phyloP scores from a whole-genome alignment of 1,140 invertebrate species.

The Eriosoma lanigerum region DNA sequence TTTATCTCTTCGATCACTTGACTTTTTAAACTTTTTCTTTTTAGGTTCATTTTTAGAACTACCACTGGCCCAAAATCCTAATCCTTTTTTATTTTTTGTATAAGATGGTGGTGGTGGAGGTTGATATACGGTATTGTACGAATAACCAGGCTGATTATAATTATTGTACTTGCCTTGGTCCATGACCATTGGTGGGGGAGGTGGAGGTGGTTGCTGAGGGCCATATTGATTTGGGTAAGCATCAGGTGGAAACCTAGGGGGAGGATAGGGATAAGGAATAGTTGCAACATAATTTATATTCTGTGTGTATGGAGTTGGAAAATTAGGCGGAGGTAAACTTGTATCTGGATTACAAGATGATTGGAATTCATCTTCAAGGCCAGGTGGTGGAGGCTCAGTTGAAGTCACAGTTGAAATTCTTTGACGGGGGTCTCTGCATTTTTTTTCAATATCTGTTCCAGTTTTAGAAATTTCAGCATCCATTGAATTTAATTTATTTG shows the following conservation, averaged over 20 bases:
- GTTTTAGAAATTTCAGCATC: slow-evolving; percentile 4
- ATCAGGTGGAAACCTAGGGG: slow-evolving; percentile 3
- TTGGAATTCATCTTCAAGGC: slow-evolving; percentile 50
- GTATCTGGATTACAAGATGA: slow-evolving; percentile 23
- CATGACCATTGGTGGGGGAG: slow-evolving; percentile 21
- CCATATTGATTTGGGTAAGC: slow-evolving; percentile 48
- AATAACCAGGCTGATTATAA: slow-evolving; percentile 36
- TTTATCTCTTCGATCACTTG: slow-evolving; percentile 46
- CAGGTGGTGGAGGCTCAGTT: slow-evolving; percentile 47
- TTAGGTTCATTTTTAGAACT: slow-evolving; percentile 42
- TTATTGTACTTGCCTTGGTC: slow-evolving; percentile 37
- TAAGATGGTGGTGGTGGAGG: slow-evolving; percentile 31
- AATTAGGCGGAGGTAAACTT: slow-evolving; percentile 42
- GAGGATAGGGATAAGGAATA: slow-evolving; percentile 52
- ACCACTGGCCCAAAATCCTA: slow-evolving; percentile 12
- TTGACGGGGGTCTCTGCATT: slow-evolving; percentile 54
- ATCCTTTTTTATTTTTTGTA: slow-evolving; percentile 28
- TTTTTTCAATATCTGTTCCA: slow-evolving; percentile 48
- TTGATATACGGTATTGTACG: not conserved
- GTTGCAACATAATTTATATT: slow-evolving; percentile 50
- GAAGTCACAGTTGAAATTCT: not conserved
- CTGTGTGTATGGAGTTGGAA: slow-evolving; percentile 35
- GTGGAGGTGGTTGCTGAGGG: slow-evolving; percentile 52
- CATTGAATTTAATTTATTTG: slow-evolving; percentile 36
- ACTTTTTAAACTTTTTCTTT: slow-evolving; percentile 44